A percentile compares a stretch with the other conserved stretches of the same genome.
Conservation (phyloP, 2,888 invertebrate genomes). For the Tinea pellionella region DNA sequence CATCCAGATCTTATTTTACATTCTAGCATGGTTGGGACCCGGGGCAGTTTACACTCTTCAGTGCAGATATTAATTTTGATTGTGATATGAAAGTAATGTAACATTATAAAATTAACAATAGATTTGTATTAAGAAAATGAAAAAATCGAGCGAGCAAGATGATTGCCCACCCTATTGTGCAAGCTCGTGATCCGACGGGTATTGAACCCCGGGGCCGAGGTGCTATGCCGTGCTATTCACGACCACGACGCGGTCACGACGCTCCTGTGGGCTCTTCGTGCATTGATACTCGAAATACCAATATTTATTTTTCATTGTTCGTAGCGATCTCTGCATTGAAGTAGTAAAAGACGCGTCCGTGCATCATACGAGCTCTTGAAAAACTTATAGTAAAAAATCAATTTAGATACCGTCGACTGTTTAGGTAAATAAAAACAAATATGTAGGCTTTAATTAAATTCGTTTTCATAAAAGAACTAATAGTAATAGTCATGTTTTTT, state of each 20-base stretch:
- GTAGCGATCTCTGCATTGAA: slow-evolving; percentile 12
- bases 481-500: too few relatives aligned
- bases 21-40: too few relatives aligned
- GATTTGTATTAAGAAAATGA: neutral
- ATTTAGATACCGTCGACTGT: neutral
- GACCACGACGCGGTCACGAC: slow-evolving; percentile 15
- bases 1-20: too few relatives aligned
- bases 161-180: slow-evolving; percentile 5
- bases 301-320: slow-evolving; percentile 18
- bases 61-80: too few relatives aligned
- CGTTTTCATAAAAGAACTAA: too few relatives aligned
- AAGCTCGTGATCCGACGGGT: slow-evolving; percentile 32
- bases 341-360: neutral
- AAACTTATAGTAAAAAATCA: neutral
- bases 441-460: too few relatives aligned
- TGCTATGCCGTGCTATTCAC: neutral
- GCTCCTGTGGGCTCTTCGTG: slow-evolving; percentile 17
- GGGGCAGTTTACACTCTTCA: too few relatives aligned
- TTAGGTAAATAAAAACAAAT: neutral
- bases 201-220: slow-evolving; percentile 40
- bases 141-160: slow-evolving; percentile 4
- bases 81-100: too few relatives aligned
- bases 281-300: slow-evolving; percentile 15
- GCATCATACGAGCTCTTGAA: too few relatives aligned
- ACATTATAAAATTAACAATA: slow-evolving; percentile 1